Evolutionary conservation across 2,113 vertebrate species (phyloP).

Genomic region (Egretta garzetta): DNA sequence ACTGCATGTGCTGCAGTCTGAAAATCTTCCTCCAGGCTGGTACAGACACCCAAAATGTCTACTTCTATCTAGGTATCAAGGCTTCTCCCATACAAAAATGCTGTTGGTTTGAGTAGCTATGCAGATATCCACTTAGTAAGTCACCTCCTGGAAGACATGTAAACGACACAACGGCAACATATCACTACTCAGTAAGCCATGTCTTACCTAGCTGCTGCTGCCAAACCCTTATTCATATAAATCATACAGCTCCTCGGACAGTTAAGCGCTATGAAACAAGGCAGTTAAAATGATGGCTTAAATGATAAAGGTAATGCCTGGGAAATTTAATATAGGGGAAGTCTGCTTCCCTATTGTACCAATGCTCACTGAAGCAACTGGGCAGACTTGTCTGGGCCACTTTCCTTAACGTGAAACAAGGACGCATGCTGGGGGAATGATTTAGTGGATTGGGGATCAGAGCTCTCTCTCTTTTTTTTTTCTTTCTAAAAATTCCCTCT

Average conservation of each 20-base stretch:
- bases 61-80: not conserved
- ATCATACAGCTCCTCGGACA: conserved; percentile 54
- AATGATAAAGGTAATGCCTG: conserved; percentile 50
- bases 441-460: conserved; percentile 36
- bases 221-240: conserved; percentile 57
- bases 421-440: conserved; percentile 25
- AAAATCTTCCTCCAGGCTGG: not conserved
- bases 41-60: rapidly evolving
- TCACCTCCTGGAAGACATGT: not conserved
- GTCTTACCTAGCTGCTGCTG: not conserved
- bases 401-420: not conserved
- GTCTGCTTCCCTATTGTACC: conserved; percentile 59
- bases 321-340: conserved; percentile 68
- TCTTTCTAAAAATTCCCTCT: conserved; percentile 50
- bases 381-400: conserved; percentile 65
- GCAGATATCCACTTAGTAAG: not conserved
- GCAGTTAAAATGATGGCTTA: conserved; percentile 49
- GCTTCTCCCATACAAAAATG: not conserved
- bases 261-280: conserved; percentile 51
- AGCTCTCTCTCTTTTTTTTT: conserved; percentile 31
- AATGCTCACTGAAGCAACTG: conserved; percentile 35
- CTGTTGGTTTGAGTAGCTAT: not conserved
- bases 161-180: not conserved
- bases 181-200: not conserved
- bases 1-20: not conserved